Percentiles rank a stretch among this genome's conserved stretches.
Evolutionary conservation across 2,113 vertebrate species (phyloP).

Genomic region (Xerus inauris): DNA sequence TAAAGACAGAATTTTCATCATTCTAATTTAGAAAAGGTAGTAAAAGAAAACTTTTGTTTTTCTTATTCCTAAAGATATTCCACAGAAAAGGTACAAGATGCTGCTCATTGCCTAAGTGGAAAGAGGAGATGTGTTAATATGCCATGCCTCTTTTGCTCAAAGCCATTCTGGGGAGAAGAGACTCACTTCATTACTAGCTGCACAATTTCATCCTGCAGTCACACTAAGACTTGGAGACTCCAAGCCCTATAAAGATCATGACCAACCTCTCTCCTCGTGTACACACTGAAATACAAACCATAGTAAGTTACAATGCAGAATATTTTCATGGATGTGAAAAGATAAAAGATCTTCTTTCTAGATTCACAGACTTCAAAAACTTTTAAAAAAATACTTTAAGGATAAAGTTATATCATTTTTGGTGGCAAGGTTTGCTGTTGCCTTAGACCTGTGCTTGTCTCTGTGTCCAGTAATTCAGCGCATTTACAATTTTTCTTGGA

Average conservation of each 20-base stretch:
- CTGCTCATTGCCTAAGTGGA: neutral
- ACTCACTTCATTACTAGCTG: neutral
- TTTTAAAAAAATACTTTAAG: neutral
- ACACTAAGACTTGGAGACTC: neutral
- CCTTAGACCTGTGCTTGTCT: accelerated
- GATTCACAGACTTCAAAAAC: neutral
- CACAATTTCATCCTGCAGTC: neutral
- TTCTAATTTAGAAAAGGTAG: neutral
- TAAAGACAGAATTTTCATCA: slow-evolving; percentile 44
- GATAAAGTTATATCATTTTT: neutral
- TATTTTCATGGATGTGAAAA: neutral
- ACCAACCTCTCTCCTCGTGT: neutral
- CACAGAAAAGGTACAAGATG: neutral
- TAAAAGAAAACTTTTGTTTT: neutral
- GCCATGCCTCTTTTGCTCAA: neutral
- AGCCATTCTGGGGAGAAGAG: neutral
- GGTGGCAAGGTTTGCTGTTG: too few relatives aligned
- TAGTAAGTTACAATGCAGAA: neutral
- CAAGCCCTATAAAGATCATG: neutral
- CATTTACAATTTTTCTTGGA: neutral
- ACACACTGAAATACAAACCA: neutral
- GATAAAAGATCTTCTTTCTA: neutral
- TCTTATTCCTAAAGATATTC: neutral
- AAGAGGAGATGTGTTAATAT: neutral
- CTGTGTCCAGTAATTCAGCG: neutral